These are phyloP conservation scores for Rotaria macrura DNA, from an alignment of 2,888 invertebrate species.

Conservation along the genomic window DNA sequence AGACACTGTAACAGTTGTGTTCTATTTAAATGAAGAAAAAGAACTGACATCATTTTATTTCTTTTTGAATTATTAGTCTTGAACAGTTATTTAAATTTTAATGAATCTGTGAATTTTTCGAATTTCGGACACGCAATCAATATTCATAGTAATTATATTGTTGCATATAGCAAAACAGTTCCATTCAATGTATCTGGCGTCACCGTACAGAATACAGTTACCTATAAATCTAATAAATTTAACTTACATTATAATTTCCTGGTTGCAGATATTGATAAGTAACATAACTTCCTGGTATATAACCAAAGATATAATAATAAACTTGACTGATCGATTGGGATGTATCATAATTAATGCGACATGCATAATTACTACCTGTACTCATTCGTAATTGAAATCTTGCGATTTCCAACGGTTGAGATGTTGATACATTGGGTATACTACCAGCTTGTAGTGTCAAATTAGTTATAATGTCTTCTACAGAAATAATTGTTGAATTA, in stretches of 20 bases:
- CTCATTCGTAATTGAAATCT: background rate
- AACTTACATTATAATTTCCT: background rate
- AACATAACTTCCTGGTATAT: background rate
- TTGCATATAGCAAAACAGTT: too few species aligned
- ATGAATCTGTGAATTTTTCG: too few species aligned
- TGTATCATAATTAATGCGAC: slow-evolving; percentile 13
- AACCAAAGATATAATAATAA: background rate
- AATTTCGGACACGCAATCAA: too few species aligned
- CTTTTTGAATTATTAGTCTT: too few species aligned
- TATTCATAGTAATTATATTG: too few species aligned
- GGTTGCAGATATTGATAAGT: background rate
- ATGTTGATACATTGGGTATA: background rate
- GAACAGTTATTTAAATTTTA: too few species aligned
- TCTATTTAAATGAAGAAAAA: too few species aligned
- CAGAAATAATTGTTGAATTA: background rate
- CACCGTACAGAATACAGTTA: too few species aligned
- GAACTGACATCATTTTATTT: too few species aligned
- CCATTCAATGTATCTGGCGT: too few species aligned
- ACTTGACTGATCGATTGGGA: background rate
- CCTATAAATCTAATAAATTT: background rate
- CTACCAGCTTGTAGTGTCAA: background rate
- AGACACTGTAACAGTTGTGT: too few species aligned
- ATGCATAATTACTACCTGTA: background rate
- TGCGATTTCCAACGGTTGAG: background rate
- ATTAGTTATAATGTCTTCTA: background rate